A percentile compares a stretch with the other conserved stretches of the same genome.
phyloP scores from a whole-genome alignment of 2,888 invertebrate species.

The Metopia argyrocephala region DNA sequence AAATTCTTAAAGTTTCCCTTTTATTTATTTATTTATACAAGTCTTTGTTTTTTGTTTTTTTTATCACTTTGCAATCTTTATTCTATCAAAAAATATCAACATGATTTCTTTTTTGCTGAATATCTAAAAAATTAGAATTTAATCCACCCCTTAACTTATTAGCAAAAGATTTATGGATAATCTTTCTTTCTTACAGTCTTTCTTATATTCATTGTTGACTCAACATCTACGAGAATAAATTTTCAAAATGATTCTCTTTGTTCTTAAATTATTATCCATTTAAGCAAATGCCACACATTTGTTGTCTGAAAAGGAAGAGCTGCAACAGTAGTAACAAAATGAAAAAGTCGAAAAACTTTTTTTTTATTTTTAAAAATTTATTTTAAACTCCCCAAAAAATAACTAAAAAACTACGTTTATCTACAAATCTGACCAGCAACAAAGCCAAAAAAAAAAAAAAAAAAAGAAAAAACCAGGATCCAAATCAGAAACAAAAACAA shows the following conservation, averaged over 20 bases:
- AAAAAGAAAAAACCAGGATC: not conserved
- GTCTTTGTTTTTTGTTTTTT: too few species aligned
- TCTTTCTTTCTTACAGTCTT: not conserved
- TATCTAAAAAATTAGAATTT: too few species aligned
- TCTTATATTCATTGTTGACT: too few species aligned
- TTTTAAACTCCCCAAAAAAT: not conserved
- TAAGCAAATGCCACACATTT: slow-evolving; percentile 19
- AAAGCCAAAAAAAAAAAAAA: not conserved
- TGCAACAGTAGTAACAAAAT: not conserved
- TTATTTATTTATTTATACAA: too few species aligned
- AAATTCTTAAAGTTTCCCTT: too few species aligned
- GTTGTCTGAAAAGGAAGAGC: too few species aligned
- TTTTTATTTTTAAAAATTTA: slow-evolving; percentile 14
- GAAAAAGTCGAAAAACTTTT: slow-evolving; percentile 27
- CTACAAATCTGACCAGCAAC: slow-evolving; percentile 29
- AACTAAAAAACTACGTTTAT: slow-evolving; percentile 6
- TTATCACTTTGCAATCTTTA: too few species aligned
- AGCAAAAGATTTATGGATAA: not conserved
- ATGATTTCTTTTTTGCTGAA: too few species aligned
- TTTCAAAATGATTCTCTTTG: slow-evolving; percentile 15
- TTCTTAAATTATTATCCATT: slow-evolving; percentile 29
- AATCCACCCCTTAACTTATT: not conserved
- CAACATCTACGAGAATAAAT: not conserved
- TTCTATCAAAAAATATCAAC: too few species aligned
- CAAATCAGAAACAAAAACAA: not conserved